Percentiles rank a stretch among this genome's conserved stretches.
Evolutionary conservation across 2,797 vertebrate species (phyloP).

Genomic region (Lacerta agilis): DNA sequence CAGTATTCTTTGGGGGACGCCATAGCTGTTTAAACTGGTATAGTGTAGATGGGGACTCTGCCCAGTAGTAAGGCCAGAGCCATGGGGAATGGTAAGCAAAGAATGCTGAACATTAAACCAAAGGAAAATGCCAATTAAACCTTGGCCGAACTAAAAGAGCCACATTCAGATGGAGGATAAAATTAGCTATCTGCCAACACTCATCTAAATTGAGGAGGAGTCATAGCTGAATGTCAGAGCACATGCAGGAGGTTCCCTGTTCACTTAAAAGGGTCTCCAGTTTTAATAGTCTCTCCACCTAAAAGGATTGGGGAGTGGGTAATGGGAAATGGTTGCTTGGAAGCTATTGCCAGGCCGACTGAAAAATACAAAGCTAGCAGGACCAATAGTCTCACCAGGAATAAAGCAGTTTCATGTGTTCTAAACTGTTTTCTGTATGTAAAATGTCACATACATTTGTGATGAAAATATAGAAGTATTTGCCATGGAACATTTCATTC

Average conservation of each 20-base stretch:
- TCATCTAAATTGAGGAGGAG: neutral
- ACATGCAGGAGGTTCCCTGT: neutral
- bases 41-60: too few relatives aligned
- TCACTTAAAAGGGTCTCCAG: too few relatives aligned
- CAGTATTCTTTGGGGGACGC: too few relatives aligned
- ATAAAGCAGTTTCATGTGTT: neutral
- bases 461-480: slow-evolving; percentile 46
- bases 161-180: slow-evolving; percentile 17
- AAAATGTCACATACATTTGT: slow-evolving; percentile 23
- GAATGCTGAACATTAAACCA: neutral
- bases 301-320: neutral
- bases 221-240: too few relatives aligned
- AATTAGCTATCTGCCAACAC: slow-evolving; percentile 2
- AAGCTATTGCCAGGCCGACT: neutral
- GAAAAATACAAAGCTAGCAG: neutral
- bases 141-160: too few relatives aligned
- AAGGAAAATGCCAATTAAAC: neutral
- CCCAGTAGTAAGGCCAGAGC: neutral
- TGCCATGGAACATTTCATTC: slow-evolving; percentile 3
- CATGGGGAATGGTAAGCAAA: neutral
- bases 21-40: too few relatives aligned
- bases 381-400: neutral
- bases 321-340: neutral
- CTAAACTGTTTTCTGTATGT: neutral
- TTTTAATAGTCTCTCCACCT: neutral